A percentile compares a stretch with the other conserved stretches of the same genome.
phyloP scores from a whole-genome alignment of 1,140 invertebrate genomes.

The Dermatophagoides farinae region DNA sequence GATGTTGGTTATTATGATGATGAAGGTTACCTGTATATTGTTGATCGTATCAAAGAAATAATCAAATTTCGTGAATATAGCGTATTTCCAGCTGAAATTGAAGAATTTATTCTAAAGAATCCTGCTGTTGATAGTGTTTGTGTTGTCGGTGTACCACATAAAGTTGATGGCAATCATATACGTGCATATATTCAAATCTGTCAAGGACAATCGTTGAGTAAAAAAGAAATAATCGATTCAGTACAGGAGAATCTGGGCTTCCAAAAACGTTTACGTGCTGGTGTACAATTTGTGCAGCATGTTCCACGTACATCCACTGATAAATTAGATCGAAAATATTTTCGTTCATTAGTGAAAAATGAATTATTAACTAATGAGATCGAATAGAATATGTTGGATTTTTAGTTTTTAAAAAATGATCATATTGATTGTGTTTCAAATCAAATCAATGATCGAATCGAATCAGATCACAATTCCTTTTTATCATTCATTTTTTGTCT shows the following conservation, averaged over 20 bases:
- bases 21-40: slow-evolving; percentile 20
- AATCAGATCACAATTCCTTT: too few species aligned
- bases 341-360: slow-evolving; percentile 3
- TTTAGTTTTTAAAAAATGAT: too few species aligned
- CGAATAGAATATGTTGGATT: too few species aligned
- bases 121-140: slow-evolving; percentile 56
- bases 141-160: slow-evolving; percentile 68
- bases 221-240: slow-evolving; percentile 13
- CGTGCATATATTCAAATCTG: slow-evolving; percentile 19
- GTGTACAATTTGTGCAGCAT: slow-evolving; percentile 22
- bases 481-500: too few species aligned
- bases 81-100: slow-evolving; percentile 21
- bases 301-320: slow-evolving; percentile 23
- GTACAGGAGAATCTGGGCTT: slow-evolving; percentile 18
- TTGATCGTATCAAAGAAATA: slow-evolving; percentile 21
- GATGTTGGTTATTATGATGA: slow-evolving; percentile 21
- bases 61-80: slow-evolving; percentile 21
- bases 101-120: slow-evolving; percentile 42
- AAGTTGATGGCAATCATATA: slow-evolving; percentile 69
- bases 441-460: too few species aligned
- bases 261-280: slow-evolving; percentile 23
- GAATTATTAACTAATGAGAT: background rate
- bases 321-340: slow-evolving; percentile 19
- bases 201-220: background rate
- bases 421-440: too few species aligned